Evolutionary conservation across 2,113 vertebrate genomes (phyloP), one percentile per base, ranked within the genome.

Genomic region (Triplophysa tibetana): DNA sequence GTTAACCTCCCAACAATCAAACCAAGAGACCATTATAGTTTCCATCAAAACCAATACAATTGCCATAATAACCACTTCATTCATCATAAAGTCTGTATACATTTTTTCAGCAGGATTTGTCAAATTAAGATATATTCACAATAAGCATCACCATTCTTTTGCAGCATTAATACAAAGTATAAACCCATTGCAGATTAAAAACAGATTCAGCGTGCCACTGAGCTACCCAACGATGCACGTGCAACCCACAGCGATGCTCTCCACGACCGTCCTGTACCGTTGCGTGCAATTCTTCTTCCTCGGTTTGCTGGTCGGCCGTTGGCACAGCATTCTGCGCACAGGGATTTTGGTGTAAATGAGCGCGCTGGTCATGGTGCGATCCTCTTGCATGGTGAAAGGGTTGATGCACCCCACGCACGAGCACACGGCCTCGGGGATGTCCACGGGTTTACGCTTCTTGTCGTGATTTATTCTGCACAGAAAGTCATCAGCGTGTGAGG

Each of bases 371-470:
- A 96, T 94, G 88, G 87, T 93, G 77, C 92, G 93, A 77, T 95
- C 95, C 83, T 95, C 95, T 88, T 95, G 93, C 94, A 95, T 92
- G 1, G 92, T 95, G 90, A 95, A 95, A 33, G 95, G 94, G 85
- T 95, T 96, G 84, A 96, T 94, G 66, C 94, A 95, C 69, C 94
- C 95, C 0, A 88, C 80, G 60, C 94, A 95, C 16, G 94, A 89
- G 73, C 94, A 95, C 6, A 67, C 89, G 0, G 94, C 95, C 82
- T 96, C 95, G 0, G 95, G 95, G 75, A 95, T 92, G 86, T 95
- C 94, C 2, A 67, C 88, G 0, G 94, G 95, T 60, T 93, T 89
- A n/a, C 95, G 92, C 0, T 77, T 65, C 19, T 94, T 90, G 0
- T 96, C 94, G 0, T 95, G 95, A 83, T 95, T 96, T 76, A 96